phyloP scores from a whole-genome alignment of 2,797 vertebrate genomes.

The Odontamblyopus rebecca region DNA sequence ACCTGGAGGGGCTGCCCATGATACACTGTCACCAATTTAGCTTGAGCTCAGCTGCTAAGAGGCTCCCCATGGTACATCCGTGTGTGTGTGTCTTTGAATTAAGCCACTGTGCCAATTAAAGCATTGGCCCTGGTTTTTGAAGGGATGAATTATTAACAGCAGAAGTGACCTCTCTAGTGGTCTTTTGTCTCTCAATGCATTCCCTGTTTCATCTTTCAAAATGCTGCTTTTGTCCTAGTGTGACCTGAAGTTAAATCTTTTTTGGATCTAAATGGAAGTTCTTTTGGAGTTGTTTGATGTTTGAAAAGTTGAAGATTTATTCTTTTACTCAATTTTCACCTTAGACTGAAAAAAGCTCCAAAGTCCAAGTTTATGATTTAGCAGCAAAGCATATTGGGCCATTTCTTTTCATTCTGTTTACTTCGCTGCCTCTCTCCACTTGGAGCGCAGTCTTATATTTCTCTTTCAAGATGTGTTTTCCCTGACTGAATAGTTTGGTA shows the following conservation, averaged over 20 bases:
- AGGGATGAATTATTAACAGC: slow-evolving; percentile 80
- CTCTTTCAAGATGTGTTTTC: slow-evolving; percentile 37
- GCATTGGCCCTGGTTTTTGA: slow-evolving; percentile 68
- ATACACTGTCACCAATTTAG: slow-evolving; percentile 69
- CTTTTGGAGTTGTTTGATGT: slow-evolving; percentile 10
- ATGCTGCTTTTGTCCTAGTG: slow-evolving; percentile 3
- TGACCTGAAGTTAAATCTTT: slow-evolving; percentile 16
- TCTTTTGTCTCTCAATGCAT: slow-evolving; percentile 48
- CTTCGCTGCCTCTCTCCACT: slow-evolving; percentile 22
- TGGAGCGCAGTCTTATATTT: slow-evolving; percentile 36
- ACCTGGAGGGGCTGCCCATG: slow-evolving; percentile 64
- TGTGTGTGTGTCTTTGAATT: slow-evolving; percentile 64
- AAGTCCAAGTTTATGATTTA: slow-evolving; percentile 14
- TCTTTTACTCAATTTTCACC: slow-evolving; percentile 6
- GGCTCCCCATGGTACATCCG: slow-evolving; percentile 66
- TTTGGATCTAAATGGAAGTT: slow-evolving; percentile 1
- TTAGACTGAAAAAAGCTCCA: neutral
- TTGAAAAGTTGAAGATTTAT: slow-evolving; percentile 16
- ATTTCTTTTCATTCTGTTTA: slow-evolving; percentile 30
- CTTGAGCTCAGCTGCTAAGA: slow-evolving; percentile 74
- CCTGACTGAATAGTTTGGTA: slow-evolving; percentile 42
- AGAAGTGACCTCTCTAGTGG: slow-evolving; percentile 76
- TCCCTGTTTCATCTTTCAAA: slow-evolving; percentile 23
- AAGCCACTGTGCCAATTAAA: slow-evolving; percentile 79
- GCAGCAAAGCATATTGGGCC: slow-evolving; percentile 13